Conservation (phyloP, 2,113 vertebrate species). For the Grallaria varia region DNA sequence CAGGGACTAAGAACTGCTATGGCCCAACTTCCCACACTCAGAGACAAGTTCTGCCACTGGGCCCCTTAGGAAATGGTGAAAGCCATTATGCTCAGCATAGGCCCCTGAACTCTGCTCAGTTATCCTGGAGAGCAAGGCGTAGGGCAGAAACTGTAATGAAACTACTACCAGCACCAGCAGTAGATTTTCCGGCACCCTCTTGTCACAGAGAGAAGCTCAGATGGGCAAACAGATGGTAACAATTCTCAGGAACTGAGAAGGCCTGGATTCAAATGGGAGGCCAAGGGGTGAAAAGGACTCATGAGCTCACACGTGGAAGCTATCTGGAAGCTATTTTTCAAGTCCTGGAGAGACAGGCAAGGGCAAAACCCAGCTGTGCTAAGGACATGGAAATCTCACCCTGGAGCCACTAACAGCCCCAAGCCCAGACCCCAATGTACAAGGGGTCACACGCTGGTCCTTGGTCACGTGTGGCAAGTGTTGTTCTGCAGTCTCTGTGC, state of each 20-base stretch:
- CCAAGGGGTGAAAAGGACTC: constrained; percentile 50
- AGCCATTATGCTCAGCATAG: not conserved
- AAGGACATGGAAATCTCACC: not conserved
- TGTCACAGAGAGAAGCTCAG: not conserved
- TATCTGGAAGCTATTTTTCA: constrained; percentile 45
- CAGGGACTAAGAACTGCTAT: not conserved
- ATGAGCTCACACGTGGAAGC: not conserved
- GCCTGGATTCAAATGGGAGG: not conserved
- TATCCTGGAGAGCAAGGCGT: not conserved
- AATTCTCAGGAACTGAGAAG: not conserved
- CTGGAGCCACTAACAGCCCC: not conserved
- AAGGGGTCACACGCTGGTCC: not conserved
- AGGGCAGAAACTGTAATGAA: not conserved
- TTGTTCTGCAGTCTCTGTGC: not conserved
- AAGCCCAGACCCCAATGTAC: not conserved
- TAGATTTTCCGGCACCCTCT: not conserved
- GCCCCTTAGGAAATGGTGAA: not conserved
- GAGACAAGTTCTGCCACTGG: not conserved
- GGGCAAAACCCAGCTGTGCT: constrained; percentile 28
- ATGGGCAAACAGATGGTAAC: not conserved
- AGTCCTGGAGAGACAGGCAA: not conserved
- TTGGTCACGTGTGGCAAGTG: accelerated
- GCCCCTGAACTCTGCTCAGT: not conserved
- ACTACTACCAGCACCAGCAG: not conserved
- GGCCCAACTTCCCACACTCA: not conserved